Percentiles rank a stretch among this genome's conserved stretches.
These are phyloP conservation scores for Probaryconus sp. DNA, from an alignment of 1,140 invertebrate genomes.

Conservation along the genomic window DNA sequence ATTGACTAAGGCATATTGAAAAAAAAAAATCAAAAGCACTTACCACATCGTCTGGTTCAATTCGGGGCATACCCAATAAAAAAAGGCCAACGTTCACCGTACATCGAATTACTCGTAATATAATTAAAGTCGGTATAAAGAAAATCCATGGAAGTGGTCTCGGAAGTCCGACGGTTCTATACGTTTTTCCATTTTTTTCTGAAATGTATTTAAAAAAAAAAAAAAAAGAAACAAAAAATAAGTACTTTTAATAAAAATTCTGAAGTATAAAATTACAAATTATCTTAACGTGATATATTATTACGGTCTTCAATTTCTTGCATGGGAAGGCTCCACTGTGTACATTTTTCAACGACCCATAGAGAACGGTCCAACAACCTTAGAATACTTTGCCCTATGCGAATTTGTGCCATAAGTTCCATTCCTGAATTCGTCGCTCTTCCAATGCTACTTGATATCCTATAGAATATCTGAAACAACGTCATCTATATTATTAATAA, in stretches of 20 bases:
- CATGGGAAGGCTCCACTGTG: slow-evolving; percentile 79
- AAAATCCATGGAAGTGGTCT: slow-evolving; percentile 81
- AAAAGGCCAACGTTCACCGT: slow-evolving; percentile 74
- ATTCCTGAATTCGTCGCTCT: slow-evolving; percentile 36
- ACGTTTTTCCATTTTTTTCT: slow-evolving; percentile 73
- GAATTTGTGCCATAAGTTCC: slow-evolving; percentile 57
- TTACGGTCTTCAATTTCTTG: slow-evolving; percentile 58
- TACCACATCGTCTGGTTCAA: slow-evolving; percentile 79
- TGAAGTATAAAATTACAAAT: slow-evolving; percentile 2
- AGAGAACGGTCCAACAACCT: slow-evolving; percentile 76
- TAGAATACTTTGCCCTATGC: slow-evolving; percentile 76
- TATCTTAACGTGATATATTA: not conserved
- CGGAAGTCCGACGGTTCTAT: slow-evolving; percentile 71
- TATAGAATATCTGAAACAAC: slow-evolving; percentile 46
- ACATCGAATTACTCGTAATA: slow-evolving; percentile 75
- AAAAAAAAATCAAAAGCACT: too few species aligned
- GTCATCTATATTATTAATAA: slow-evolving; percentile 1
- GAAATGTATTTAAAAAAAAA: not conserved
- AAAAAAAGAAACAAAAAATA: not conserved
- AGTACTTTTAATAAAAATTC: not conserved
- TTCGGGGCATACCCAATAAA: slow-evolving; percentile 74
- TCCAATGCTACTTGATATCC: slow-evolving; percentile 24
- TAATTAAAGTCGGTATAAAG: slow-evolving; percentile 77
- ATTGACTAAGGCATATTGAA: not conserved
- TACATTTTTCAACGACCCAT: slow-evolving; percentile 79